A percentile compares a stretch with the other conserved stretches of the same genome.
Evolutionary conservation across 2,113 vertebrate species (phyloP).

Genomic region (Calidris pygmaea): DNA sequence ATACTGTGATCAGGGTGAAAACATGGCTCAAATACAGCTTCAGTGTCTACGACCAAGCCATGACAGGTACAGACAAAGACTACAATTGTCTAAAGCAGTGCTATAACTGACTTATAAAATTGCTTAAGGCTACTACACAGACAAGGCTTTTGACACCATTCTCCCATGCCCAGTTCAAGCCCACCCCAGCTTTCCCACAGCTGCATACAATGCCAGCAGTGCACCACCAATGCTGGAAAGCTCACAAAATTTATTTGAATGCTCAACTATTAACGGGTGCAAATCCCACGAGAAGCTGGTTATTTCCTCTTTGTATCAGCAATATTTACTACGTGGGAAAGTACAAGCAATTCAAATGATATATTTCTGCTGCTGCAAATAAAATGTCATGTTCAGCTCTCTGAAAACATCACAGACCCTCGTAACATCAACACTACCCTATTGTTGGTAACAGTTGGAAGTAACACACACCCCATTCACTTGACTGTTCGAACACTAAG

Average conservation of each 20-base stretch:
- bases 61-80: neutral
- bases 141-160: neutral
- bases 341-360: neutral
- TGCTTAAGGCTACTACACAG: neutral
- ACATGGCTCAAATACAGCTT: neutral
- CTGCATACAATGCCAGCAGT: neutral
- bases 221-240: neutral
- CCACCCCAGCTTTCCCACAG: neutral
- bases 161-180: neutral
- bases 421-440: neutral
- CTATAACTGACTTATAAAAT: neutral
- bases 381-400: neutral
- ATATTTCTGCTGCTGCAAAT: constrained; percentile 14
- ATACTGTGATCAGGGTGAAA: neutral
- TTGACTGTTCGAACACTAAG: neutral
- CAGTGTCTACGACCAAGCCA: neutral
- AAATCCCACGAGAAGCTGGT: neutral
- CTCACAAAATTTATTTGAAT: neutral
- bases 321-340: constrained; percentile 15
- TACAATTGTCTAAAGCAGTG: neutral
- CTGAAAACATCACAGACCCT: constrained; percentile 6
- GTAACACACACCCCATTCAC: constrained; percentile 17
- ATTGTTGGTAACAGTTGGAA: neutral
- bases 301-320: neutral
- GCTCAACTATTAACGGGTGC: neutral